Evolutionary conservation across 2,113 vertebrate genomes (phyloP).

Genomic region (Sinocyclocheilus rhinocerous): DNA sequence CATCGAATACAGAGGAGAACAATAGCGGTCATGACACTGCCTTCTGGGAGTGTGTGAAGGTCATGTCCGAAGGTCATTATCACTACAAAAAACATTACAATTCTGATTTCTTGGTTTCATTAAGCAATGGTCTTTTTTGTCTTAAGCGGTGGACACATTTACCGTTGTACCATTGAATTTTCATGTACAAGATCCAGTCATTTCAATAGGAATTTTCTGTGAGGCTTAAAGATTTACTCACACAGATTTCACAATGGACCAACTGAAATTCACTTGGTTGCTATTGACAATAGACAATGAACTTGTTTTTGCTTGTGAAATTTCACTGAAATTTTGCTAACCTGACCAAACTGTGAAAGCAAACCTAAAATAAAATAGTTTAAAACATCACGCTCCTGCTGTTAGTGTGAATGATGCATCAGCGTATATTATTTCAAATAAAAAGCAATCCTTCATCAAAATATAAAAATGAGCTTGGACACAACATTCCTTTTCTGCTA

Average conservation of each 20-base stretch:
- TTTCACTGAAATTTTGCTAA: neutral
- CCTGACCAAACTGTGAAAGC: neutral
- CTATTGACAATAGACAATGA: neutral
- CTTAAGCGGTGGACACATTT: neutral
- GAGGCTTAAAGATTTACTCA: neutral
- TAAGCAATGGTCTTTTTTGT: neutral
- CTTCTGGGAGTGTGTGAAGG: slow-evolving; percentile 5
- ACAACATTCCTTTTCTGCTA: neutral
- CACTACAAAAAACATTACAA: neutral
- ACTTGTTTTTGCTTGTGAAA: neutral
- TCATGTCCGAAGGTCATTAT: neutral
- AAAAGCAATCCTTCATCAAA: neutral
- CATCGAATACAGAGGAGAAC: neutral
- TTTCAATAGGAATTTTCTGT: neutral
- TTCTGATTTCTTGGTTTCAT: neutral
- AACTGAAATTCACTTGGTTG: neutral
- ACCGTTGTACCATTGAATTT: neutral
- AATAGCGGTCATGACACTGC: neutral
- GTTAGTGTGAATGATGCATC: no score
- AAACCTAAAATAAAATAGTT: neutral
- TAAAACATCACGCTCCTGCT: no score
- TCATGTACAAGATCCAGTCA: neutral
- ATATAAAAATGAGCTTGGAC: neutral
- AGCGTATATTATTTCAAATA: no score
- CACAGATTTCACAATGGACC: neutral